Conservation (phyloP, 2,797 vertebrate genomes). For the Sciurus carolinensis region DNA sequence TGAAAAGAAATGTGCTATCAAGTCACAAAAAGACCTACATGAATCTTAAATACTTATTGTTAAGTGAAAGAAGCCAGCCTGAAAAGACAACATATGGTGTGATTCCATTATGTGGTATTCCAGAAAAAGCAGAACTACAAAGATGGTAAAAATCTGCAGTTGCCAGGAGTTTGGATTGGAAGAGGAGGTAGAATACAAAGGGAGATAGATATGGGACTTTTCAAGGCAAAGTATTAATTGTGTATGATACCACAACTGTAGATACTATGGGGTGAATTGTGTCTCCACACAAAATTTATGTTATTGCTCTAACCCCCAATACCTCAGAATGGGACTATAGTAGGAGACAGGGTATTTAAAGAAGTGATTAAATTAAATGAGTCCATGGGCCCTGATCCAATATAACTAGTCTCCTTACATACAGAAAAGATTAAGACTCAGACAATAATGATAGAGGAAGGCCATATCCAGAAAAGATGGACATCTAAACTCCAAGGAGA, state of each 20-base stretch:
- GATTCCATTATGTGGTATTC: background rate
- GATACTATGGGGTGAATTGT: background rate
- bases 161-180: background rate
- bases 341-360: too few species aligned
- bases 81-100: background rate
- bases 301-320: too few species aligned
- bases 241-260: background rate
- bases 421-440: background rate
- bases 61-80: background rate
- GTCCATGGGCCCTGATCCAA: background rate
- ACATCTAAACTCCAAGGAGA: background rate
- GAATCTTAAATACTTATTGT: background rate
- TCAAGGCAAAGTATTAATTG: background rate
- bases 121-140: background rate
- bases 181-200: background rate
- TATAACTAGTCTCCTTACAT: too few species aligned
- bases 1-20: background rate
- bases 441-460: background rate
- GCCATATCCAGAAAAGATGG: background rate
- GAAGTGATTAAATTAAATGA: too few species aligned
- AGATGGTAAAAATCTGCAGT: background rate
- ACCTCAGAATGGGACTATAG: too few species aligned
- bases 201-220: background rate
- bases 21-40: background rate
- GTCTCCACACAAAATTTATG: too few species aligned